Percentiles rank a stretch among this genome's conserved stretches.
phyloP scores from a whole-genome alignment of 1,140 invertebrate genomes.

The Euwallacea fornicatus region DNA sequence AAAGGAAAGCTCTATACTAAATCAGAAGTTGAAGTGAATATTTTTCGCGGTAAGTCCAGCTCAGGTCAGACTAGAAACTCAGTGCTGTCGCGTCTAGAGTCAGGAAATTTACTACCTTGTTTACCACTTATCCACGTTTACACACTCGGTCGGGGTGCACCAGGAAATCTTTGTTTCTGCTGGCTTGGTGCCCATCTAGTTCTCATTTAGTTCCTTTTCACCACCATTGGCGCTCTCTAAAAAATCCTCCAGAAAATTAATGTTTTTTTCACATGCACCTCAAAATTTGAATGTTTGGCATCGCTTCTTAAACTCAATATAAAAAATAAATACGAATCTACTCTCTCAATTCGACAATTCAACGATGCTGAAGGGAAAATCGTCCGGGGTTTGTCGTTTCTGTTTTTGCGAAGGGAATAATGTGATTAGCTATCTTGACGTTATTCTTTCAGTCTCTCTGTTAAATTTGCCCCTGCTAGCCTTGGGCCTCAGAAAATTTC shows the following conservation, averaged over 20 bases:
- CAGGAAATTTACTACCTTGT: slow-evolving; percentile 55
- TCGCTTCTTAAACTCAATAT: slow-evolving; percentile 15
- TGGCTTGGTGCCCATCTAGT: slow-evolving; percentile 45
- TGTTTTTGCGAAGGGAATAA: slow-evolving; percentile 32
- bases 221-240: too few relatives aligned
- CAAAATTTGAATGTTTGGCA: neutral
- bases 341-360: slow-evolving; percentile 27
- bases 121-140: slow-evolving; percentile 56
- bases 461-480: slow-evolving; percentile 30
- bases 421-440: slow-evolving; percentile 32
- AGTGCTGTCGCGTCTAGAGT: slow-evolving; percentile 44
- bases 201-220: neutral
- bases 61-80: slow-evolving; percentile 10
- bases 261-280: neutral
- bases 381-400: slow-evolving; percentile 29
- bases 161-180: slow-evolving; percentile 51
- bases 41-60: slow-evolving; percentile 1
- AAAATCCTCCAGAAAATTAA: neutral
- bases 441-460: slow-evolving; percentile 26
- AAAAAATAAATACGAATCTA: slow-evolving; percentile 21
- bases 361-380: slow-evolving; percentile 17
- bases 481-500: slow-evolving; percentile 18
- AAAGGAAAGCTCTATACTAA: neutral
- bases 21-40: neutral
- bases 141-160: slow-evolving; percentile 49